phyloP scores from a whole-genome alignment of 1,140 invertebrate genomes.

The Nylanderia fulva region DNA sequence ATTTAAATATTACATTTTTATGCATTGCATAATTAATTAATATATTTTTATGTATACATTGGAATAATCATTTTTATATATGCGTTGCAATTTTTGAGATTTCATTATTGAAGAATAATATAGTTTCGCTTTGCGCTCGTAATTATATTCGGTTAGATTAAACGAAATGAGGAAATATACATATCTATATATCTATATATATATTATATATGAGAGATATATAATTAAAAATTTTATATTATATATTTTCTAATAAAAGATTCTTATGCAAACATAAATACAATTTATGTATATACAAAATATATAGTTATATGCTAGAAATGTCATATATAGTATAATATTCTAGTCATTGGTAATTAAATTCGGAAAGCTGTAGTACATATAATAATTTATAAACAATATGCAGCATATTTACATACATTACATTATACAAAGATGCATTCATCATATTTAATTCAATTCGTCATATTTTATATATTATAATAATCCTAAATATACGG shows the following conservation, averaged over 20 bases:
- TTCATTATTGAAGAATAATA: too few relatives aligned
- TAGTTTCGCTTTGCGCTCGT: too few relatives aligned
- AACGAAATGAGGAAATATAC: too few relatives aligned
- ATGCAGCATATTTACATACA: neutral
- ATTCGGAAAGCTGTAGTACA: neutral
- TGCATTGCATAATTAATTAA: too few relatives aligned
- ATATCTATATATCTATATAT: too few relatives aligned
- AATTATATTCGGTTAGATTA: too few relatives aligned
- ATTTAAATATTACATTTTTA: too few relatives aligned
- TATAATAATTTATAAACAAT: slow-evolving; percentile 37
- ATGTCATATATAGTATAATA: neutral
- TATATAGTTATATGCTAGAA: neutral
- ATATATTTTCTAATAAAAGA: slow-evolving; percentile 17
- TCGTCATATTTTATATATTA: slow-evolving; percentile 7
- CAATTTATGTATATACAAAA: neutral
- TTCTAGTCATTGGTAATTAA: slow-evolving; percentile 33
- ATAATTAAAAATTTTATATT: slow-evolving; percentile 18
- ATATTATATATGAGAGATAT: too few relatives aligned
- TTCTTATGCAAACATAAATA: neutral
- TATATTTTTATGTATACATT: too few relatives aligned
- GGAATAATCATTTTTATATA: too few relatives aligned
- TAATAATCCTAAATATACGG: slow-evolving; percentile 15
- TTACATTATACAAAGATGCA: slow-evolving; percentile 1
- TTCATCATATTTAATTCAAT: neutral
- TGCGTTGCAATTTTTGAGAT: too few relatives aligned